A percentile compares a stretch with the other conserved stretches of the same genome.
phyloP scores from a whole-genome alignment of 2,113 vertebrate genomes.

The Daubentonia madagascariensis region DNA sequence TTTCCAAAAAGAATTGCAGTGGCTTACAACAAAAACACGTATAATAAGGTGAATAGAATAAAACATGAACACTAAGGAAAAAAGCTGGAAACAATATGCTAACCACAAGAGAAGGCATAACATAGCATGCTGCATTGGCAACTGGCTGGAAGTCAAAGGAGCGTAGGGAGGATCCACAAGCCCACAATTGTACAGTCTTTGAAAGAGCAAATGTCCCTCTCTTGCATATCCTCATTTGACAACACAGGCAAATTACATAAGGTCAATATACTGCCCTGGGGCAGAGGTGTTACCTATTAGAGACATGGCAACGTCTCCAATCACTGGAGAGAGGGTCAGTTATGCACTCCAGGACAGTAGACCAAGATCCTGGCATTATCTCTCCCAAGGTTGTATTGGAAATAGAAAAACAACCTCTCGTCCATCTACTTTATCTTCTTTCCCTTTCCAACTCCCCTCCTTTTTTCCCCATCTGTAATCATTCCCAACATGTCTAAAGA shows the following conservation, averaged over 20 bases:
- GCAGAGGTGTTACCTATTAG: background rate
- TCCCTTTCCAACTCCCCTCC: background rate
- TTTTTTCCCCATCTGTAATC: background rate
- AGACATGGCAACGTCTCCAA: background rate
- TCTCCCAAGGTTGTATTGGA: background rate
- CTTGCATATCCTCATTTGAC: background rate
- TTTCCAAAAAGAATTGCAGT: background rate
- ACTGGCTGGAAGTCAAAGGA: background rate
- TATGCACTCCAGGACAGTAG: background rate
- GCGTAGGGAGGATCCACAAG: background rate
- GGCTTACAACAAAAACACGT: constrained; percentile 23
- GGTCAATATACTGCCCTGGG: too few relatives aligned
- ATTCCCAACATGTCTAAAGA: background rate
- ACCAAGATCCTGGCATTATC: background rate
- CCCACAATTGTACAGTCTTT: background rate
- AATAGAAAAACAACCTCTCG: background rate
- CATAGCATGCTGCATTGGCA: background rate
- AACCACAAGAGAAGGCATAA: background rate
- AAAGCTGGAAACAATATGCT: background rate
- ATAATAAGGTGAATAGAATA: background rate
- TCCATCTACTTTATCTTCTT: background rate
- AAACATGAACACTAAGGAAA: background rate
- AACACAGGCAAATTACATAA: background rate
- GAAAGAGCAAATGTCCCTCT: background rate
- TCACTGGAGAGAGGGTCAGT: background rate